A percentile compares a stretch with the other conserved stretches of the same genome.
These are phyloP conservation scores for Oryctolagus cuniculus DNA, from an alignment of 2,113 vertebrate genomes.

Conservation along the genomic window mOryCun1.1 NC_091453.1:110200501-110201000, in stretches of 20 bases:
- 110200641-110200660: not conserved
- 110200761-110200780: not conserved
- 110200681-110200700: not conserved
- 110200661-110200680: not conserved
- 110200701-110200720: not conserved
- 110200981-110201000: conserved; percentile 44
- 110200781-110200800: conserved; percentile 45
- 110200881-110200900: conserved; percentile 58
- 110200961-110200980: conserved; percentile 40
- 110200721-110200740: not conserved
- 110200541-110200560: not conserved
- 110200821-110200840: not conserved
- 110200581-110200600: not conserved
- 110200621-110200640: not conserved
- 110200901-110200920: conserved; percentile 46
- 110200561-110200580: not conserved
- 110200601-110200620: not conserved
- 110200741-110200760: not conserved
- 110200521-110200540: not conserved
- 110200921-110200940: not conserved
- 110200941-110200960: conserved; percentile 27
- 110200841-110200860: not conserved
- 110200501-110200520: not conserved
- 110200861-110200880: conserved; percentile 6
- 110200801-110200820: conserved; percentile 7